Percentiles rank a stretch among this genome's conserved stretches.
These are phyloP conservation scores for Bombyx huttoni DNA, from an alignment of 2,888 invertebrate genomes.

Conservation along the genomic window DNA sequence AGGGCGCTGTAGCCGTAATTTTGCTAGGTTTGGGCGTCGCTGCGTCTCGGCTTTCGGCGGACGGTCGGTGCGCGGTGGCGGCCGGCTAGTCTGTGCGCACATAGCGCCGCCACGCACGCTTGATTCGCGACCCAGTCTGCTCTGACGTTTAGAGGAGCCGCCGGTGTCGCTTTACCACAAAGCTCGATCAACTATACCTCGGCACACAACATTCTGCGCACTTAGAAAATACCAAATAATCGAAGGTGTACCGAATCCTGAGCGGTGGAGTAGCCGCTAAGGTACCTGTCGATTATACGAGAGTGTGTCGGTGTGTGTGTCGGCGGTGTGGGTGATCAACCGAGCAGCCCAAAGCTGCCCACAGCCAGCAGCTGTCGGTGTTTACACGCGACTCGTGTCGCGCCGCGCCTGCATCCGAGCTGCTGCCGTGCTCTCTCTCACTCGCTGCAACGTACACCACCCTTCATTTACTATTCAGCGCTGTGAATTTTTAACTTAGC, in stretches of 20 bases:
- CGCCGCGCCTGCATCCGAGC: constrained; percentile 23
- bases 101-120: constrained; percentile 59
- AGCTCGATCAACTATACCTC: constrained; percentile 30
- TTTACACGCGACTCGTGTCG: constrained; percentile 49
- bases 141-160: constrained; percentile 61
- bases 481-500: constrained; percentile 64
- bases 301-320: constrained; percentile 11
- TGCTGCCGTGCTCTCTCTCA: constrained; percentile 23
- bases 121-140: constrained; percentile 64
- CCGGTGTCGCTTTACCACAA: constrained; percentile 50
- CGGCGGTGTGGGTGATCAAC: constrained; percentile 18
- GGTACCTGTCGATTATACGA: constrained; percentile 9
- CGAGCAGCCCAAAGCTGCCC: constrained; percentile 26
- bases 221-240: constrained; percentile 26
- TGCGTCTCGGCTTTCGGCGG: constrained; percentile 64
- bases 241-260: constrained; percentile 14
- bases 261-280: constrained; percentile 7
- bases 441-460: constrained; percentile 51
- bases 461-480: constrained; percentile 63
- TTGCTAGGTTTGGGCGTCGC: constrained; percentile 67
- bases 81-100: constrained; percentile 56
- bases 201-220: constrained; percentile 49
- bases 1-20: constrained; percentile 52
- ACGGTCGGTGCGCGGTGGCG: constrained; percentile 50
- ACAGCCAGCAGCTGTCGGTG: constrained; percentile 54